Base-by-base conservation (phyloP, 2,113 vertebrate species). In the Uria aalge region DNA sequence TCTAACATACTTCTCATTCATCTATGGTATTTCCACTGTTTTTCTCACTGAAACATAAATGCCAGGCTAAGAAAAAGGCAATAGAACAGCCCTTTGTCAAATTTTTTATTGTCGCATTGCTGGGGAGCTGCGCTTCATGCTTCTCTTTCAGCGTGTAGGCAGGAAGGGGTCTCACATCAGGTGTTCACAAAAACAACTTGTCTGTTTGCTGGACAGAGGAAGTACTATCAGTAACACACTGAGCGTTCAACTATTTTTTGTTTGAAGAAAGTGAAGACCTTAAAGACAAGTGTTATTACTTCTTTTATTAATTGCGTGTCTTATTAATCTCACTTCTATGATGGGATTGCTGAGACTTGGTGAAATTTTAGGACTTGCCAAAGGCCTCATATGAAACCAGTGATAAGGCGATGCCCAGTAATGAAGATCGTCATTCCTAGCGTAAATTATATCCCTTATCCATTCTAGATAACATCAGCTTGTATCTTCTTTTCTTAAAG, bases 61-160 rank as follows among this genome's bases (percentile, higher is more conserved):
- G 47, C 47, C 57, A 86, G 47, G 55, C 63, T 73, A n/a, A 63
- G 26, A 62, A 67, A 41, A 79, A 86, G 80, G 67, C 23, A 40
- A 56, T 2, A 36, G 63, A 86, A 77, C 23, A 47, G 47, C 34
- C 64, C n/a, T 24, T 5, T 47, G 55, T 16, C 59, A 18, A 14
- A 1, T 47, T 30, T 90, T 90, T 79, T 63, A 67, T 40, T 3
- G 3, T 48, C 59, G 40, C 3, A 3, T 7, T 41, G 71, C 53
- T 34, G 53, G 59, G 77, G 72, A 95, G 62, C 52, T 41, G n/a
- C 45, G 60, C 60, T 63, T 56, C 62, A 5, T 8, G 45, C 24
- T 57, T 55, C 27, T 30, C 60, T 59, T 30, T 27, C 68, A 52
- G 36, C 2, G 15, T 0, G 0, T 4, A 55, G 55, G 78, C 66